These are phyloP conservation scores for Iguana delicatissima DNA, from an alignment of 2,797 vertebrate species.

Conservation along the genomic window DNA sequence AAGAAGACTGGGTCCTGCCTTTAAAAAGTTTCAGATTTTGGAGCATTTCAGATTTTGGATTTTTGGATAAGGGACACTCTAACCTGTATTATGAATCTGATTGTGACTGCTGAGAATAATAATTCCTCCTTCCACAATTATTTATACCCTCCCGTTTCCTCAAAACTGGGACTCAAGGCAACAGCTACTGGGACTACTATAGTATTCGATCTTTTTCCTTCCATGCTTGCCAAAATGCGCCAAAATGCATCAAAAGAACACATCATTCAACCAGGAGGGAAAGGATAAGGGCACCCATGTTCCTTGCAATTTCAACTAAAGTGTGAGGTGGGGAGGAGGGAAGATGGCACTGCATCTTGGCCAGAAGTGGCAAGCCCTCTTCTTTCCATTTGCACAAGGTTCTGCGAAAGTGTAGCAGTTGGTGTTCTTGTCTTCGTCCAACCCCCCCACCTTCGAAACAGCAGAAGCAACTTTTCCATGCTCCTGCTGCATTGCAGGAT, in stretches of 20 bases:
- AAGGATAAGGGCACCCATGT: not conserved
- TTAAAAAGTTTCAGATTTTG: too few species aligned
- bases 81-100: too few species aligned
- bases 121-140: too few species aligned
- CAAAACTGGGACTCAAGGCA: not conserved
- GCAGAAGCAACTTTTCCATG: not conserved
- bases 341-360: not conserved
- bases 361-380: not conserved
- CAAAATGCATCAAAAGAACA: not conserved
- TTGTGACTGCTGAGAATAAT: too few species aligned
- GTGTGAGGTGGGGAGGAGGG: not conserved
- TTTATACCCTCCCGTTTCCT: too few species aligned
- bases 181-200: too few species aligned
- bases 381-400: not conserved
- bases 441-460: not conserved
- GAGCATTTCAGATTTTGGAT: too few species aligned
- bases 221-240: not conserved
- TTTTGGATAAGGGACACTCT: too few species aligned
- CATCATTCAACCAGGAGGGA: not conserved
- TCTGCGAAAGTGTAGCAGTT: not conserved
- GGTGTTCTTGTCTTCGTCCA: too few species aligned
- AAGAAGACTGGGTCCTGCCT: too few species aligned
- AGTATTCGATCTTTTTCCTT: too few species aligned
- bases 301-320: not conserved
- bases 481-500: not conserved